Evolutionary conservation across 1,140 invertebrate species (phyloP).

Genomic region (Bombus sibiricus): DNA sequence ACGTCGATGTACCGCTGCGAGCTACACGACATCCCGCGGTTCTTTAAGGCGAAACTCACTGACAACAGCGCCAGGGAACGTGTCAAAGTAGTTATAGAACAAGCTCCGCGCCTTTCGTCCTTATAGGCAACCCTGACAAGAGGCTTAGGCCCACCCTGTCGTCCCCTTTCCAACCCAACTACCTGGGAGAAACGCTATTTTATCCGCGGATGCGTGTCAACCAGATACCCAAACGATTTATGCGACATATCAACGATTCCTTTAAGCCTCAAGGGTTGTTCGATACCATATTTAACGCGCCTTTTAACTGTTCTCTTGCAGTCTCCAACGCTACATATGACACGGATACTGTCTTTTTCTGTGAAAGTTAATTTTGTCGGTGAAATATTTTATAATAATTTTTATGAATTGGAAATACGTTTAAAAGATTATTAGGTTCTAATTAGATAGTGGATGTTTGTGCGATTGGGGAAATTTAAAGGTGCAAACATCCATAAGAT

Average conservation of each 20-base stretch:
- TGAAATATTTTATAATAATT: background rate
- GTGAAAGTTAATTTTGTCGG: background rate
- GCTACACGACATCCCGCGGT: slow-evolving; percentile 74
- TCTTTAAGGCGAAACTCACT: slow-evolving; percentile 72
- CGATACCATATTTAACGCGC: background rate
- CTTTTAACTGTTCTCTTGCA: background rate
- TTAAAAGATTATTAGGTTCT: too few species aligned
- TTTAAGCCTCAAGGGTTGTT: background rate
- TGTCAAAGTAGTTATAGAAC: slow-evolving; percentile 78
- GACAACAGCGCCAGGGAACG: slow-evolving; percentile 74
- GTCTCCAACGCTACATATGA: background rate
- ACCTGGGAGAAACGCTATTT: slow-evolving; percentile 16
- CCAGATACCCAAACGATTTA: slow-evolving; percentile 32
- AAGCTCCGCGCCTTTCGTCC: slow-evolving; percentile 49
- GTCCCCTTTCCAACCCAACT: background rate
- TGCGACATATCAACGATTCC: slow-evolving; percentile 16
- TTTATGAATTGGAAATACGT: too few species aligned
- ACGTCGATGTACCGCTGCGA: slow-evolving; percentile 50
- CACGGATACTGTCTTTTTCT: background rate
- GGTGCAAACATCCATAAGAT: too few species aligned
- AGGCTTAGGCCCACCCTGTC: slow-evolving; percentile 21
- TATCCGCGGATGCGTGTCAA: slow-evolving; percentile 32
- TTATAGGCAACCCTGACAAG: slow-evolving; percentile 50
- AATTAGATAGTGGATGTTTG: too few species aligned
- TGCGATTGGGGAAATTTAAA: too few species aligned